Evolutionary conservation across 2,888 invertebrate species (phyloP).

Genomic region (Apoderus coryli): DNA sequence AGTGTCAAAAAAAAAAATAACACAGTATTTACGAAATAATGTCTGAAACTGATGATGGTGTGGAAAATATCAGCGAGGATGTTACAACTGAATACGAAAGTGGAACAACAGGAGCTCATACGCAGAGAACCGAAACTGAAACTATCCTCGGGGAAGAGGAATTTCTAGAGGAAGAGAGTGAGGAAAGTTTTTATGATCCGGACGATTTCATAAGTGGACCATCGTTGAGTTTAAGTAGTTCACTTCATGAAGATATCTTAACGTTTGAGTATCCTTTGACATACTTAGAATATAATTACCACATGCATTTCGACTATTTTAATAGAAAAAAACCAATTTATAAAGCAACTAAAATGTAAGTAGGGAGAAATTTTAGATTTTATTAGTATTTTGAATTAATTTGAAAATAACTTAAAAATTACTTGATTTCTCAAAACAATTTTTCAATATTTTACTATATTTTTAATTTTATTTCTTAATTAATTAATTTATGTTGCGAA

Average conservation of each 20-base stretch:
- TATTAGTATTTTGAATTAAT: no score
- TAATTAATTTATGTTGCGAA: no score
- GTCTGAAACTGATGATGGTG: conserved; percentile 20
- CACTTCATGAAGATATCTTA: conserved; percentile 43
- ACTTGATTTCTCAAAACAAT: no score
- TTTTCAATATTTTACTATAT: no score
- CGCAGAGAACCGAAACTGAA: not conserved
- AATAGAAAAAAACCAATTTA: no score
- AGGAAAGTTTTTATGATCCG: conserved; percentile 25
- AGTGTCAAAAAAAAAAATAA: no score
- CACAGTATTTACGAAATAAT: conserved; percentile 12
- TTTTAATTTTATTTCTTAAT: no score
- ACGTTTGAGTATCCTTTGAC: conserved; percentile 59
- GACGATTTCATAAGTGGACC: conserved; percentile 45
- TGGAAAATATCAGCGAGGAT: conserved; percentile 19
- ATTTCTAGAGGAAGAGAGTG: conserved; percentile 18
- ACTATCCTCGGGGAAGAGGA: conserved; percentile 8
- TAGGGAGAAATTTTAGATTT: no score
- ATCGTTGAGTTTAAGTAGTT: conserved; percentile 35
- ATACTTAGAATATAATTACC: not conserved
- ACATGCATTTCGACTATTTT: conserved; percentile 1
- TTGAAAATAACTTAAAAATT: no score
- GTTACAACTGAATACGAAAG: conserved; percentile 16
- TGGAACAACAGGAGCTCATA: conserved; percentile 8
- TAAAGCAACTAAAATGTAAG: no score